Base-by-base conservation (phyloP, 2,888 invertebrate genomes). In the Monochamus alternatus region DNA sequence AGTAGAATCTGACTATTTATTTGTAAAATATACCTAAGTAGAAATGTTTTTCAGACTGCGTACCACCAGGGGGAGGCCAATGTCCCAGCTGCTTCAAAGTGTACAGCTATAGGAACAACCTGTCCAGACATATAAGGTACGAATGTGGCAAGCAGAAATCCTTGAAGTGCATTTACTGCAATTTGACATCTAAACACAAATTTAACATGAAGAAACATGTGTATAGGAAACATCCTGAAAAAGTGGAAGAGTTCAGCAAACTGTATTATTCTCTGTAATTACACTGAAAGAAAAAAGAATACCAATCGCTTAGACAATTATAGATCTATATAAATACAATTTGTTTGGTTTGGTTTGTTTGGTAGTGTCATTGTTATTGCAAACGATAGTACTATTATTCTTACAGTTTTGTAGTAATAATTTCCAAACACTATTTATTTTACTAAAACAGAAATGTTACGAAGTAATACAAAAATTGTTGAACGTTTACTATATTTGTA, bases 101-200 rank as follows among this genome's bases (percentile, higher is more conserved):
- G 0, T 71, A 71, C 22, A 63, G 44, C 3, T 62, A 71, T 32
- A 71, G 63, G 22, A 62, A 62, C 52, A 71, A 62, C 44, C 91
- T 95, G 83, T 91, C 93, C 85, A 91, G 94, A 84, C 95, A 95
- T 86, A 89, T 92, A 68, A 93, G 92, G 63, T 93, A 92, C 83
- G 93, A 93, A 84, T 93, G 93, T 83, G 74, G 76, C 8, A 70
- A 59, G 43, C 73, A 66, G 5, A 70, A 51, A 22, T 70, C 58
- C 8, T 65, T 75, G 43, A 60, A 44, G 30, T 75, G 75, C 51
- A 47, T 65, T 12, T 75, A 71, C 7, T 75, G 75, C 22, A 22
- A 47, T 4, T 47, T 66, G 14, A 76, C 75, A 14, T 75, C 76
- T 9, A 82, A 80, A 62, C 75, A 80, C 60, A 80, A 80, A 44